Conservation (phyloP, 2,113 vertebrate genomes). For the Apeltes quadracus region DNA sequence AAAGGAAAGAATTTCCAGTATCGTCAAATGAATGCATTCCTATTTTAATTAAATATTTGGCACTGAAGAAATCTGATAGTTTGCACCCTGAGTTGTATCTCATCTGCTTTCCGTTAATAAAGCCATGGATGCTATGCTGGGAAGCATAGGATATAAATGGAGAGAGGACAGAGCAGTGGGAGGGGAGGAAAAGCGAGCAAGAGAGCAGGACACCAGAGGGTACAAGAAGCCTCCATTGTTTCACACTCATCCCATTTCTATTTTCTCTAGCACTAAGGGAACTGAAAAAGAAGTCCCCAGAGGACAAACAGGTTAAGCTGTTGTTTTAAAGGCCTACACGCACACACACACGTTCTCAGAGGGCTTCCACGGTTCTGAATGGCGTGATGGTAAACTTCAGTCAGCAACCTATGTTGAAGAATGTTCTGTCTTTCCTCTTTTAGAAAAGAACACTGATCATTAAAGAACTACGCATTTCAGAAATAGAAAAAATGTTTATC, state of each 20-base stretch:
- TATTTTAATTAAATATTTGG: constrained; percentile 5
- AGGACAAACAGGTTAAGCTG: constrained; percentile 66
- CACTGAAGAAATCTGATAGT: constrained; percentile 18
- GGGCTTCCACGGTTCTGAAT: constrained; percentile 6
- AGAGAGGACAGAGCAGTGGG: constrained; percentile 13
- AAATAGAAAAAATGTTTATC: not conserved
- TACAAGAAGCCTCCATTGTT: constrained; percentile 60
- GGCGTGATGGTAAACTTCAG: constrained; percentile 6
- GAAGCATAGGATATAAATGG: constrained; percentile 73
- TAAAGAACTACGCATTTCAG: not conserved
- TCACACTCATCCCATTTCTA: constrained; percentile 29
- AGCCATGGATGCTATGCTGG: constrained; percentile 59
- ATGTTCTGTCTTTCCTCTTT: not conserved
- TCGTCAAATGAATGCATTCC: constrained; percentile 12
- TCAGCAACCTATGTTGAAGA: not conserved
- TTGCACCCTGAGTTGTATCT: constrained; percentile 25
- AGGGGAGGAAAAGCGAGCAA: constrained; percentile 38
- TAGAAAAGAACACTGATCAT: not conserved
- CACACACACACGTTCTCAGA: not conserved
- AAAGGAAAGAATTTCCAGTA: not conserved
- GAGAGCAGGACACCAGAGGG: constrained; percentile 51
- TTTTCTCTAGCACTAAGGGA: constrained; percentile 40
- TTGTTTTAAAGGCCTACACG: constrained; percentile 45
- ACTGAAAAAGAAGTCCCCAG: constrained; percentile 43
- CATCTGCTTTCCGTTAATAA: constrained; percentile 52